These are phyloP conservation scores for Pagrus major DNA, from an alignment of 2,113 vertebrate genomes.

Conservation along the genomic window DNA sequence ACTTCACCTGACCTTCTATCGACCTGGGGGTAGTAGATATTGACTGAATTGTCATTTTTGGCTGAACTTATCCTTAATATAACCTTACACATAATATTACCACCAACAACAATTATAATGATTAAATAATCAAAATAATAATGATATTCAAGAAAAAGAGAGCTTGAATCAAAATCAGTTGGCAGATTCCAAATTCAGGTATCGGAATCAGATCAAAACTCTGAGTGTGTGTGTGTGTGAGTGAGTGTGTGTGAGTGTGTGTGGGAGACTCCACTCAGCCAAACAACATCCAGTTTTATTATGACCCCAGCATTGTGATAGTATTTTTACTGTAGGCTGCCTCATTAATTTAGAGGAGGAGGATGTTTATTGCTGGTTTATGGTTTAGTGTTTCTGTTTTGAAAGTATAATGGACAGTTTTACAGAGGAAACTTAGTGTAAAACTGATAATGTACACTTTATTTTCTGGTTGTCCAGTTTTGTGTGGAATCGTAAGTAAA, in stretches of 20 bases:
- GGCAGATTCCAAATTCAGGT: too few species aligned
- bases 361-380: constrained; percentile 66
- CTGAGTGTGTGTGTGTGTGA: constrained; percentile 6
- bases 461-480: constrained; percentile 41
- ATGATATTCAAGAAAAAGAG: too few species aligned
- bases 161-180: too few species aligned
- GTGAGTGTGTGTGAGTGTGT: constrained; percentile 14
- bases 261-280: constrained; percentile 46
- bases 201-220: too few species aligned
- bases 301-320: constrained; percentile 53
- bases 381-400: constrained; percentile 59
- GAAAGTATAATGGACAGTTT: constrained; percentile 54
- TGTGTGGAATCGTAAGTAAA: constrained; percentile 40
- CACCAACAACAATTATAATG: too few species aligned
- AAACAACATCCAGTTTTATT: constrained; percentile 67
- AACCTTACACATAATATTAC: too few species aligned
- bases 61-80: too few species aligned
- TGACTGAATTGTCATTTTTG: too few species aligned
- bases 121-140: too few species aligned
- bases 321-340: constrained; percentile 58
- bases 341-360: constrained; percentile 71
- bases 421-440: constrained; percentile 52
- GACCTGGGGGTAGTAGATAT: too few species aligned
- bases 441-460: constrained; percentile 41
- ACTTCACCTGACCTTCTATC: too few species aligned